Conservation (phyloP, 2,797 vertebrate species). For the Lates japonicus region DNA sequence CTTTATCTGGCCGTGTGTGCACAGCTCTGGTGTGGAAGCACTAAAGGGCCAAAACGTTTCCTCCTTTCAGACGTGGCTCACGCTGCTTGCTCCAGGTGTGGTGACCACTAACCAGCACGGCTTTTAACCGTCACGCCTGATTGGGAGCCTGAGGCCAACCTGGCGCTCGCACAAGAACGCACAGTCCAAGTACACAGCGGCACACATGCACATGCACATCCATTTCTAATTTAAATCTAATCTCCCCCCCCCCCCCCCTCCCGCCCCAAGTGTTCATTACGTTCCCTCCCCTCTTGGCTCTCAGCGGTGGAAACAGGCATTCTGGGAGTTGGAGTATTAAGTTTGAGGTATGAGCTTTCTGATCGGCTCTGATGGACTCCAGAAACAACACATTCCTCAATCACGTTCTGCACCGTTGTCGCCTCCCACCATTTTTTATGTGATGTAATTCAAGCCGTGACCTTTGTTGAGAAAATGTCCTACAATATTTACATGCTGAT, state of each 20-base stretch:
- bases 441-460: background rate
- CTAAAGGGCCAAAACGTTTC: slow-evolving; percentile 68
- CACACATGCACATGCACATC: slow-evolving; percentile 35
- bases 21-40: slow-evolving; percentile 64
- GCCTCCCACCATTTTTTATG: background rate
- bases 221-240: slow-evolving; percentile 63
- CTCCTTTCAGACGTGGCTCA: slow-evolving; percentile 64
- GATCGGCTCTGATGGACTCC: slow-evolving; percentile 46
- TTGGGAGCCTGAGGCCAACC: slow-evolving; percentile 60
- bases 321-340: slow-evolving; percentile 70
- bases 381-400: slow-evolving; percentile 4
- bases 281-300: slow-evolving; percentile 15
- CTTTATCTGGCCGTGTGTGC: slow-evolving; percentile 72
- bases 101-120: slow-evolving; percentile 67
- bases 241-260: slow-evolving; percentile 37
- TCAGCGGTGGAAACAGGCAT: slow-evolving; percentile 53
- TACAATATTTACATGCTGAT: background rate
- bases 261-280: slow-evolving; percentile 56
- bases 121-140: slow-evolving; percentile 75
- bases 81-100: slow-evolving; percentile 73
- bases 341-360: slow-evolving; percentile 33
- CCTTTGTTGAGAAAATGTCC: background rate
- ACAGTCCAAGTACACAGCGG: slow-evolving; percentile 1
- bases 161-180: slow-evolving; percentile 38
- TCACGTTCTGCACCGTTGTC: background rate